Conservation (phyloP, 2,797 vertebrate species). For the Tadarida brasiliensis region DNA sequence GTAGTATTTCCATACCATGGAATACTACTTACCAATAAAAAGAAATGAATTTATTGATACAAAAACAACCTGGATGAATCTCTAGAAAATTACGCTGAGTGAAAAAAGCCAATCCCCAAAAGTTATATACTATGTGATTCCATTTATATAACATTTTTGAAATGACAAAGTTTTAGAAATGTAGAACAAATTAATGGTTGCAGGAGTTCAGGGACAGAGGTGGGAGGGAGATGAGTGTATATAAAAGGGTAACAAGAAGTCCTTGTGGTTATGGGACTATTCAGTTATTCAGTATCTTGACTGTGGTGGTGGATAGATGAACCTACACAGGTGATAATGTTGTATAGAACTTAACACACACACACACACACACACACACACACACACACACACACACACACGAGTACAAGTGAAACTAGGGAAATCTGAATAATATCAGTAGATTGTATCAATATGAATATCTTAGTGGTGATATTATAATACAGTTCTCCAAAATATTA, state of each 20-base stretch:
- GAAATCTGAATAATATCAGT: constrained; percentile 25
- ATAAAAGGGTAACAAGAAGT: neutral
- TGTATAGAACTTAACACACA: neutral
- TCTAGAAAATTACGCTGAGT: neutral
- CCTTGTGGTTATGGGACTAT: neutral
- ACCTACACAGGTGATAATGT: neutral
- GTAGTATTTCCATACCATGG: neutral
- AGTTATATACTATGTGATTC: neutral
- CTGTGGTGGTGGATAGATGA: neutral
- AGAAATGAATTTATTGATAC: neutral
- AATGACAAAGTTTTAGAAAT: constrained; percentile 49
- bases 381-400: neutral
- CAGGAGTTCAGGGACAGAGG: neutral
- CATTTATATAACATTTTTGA: neutral
- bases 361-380: neutral
- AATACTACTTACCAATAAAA: neutral
- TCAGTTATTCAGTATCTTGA: neutral
- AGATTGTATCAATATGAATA: neutral
- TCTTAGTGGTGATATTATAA: constrained; percentile 15
- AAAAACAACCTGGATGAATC: neutral
- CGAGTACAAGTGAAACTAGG: neutral
- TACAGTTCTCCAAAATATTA: constrained; percentile 23
- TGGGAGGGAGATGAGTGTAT: neutral
- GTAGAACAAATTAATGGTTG: neutral
- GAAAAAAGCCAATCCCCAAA: neutral